These are phyloP conservation scores for Accipiter cooperii DNA, from an alignment of 2,113 vertebrate genomes.

Conservation along the genomic window DNA sequence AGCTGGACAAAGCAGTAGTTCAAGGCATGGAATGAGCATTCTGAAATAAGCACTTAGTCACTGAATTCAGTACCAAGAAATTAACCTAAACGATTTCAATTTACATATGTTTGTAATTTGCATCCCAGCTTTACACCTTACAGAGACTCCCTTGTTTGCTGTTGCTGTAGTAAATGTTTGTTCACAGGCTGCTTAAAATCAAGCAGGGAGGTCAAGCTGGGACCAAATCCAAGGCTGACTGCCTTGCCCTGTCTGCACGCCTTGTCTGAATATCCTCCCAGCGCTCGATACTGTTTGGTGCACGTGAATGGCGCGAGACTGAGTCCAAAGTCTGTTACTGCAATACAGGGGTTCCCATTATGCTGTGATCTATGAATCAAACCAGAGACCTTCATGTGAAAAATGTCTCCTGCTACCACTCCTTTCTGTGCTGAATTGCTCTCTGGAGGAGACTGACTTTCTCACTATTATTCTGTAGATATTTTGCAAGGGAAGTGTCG, in stretches of 20 bases:
- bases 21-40: slow-evolving; percentile 31
- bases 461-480: background rate
- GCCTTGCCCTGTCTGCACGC: background rate
- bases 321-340: background rate
- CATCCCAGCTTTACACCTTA: slow-evolving; percentile 46
- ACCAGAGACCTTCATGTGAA: background rate
- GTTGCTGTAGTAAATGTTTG: slow-evolving; percentile 42
- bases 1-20: slow-evolving; percentile 40
- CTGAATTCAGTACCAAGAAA: slow-evolving; percentile 34
- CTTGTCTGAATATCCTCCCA: background rate
- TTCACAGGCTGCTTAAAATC: slow-evolving; percentile 51
- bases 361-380: background rate
- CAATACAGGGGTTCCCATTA: background rate
- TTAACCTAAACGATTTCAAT: slow-evolving; percentile 47
- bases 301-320: background rate
- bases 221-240: slow-evolving; percentile 19
- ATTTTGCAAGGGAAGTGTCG: background rate
- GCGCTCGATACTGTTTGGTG: background rate
- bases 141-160: slow-evolving; percentile 56
- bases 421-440: background rate
- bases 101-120: slow-evolving; percentile 58
- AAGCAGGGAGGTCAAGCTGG: slow-evolving; percentile 29
- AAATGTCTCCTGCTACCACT: background rate
- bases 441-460: background rate
- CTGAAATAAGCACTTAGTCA: slow-evolving; percentile 30